Base-by-base conservation (phyloP, 2,113 vertebrate species). In the Fulmarus glacialis region DNA sequence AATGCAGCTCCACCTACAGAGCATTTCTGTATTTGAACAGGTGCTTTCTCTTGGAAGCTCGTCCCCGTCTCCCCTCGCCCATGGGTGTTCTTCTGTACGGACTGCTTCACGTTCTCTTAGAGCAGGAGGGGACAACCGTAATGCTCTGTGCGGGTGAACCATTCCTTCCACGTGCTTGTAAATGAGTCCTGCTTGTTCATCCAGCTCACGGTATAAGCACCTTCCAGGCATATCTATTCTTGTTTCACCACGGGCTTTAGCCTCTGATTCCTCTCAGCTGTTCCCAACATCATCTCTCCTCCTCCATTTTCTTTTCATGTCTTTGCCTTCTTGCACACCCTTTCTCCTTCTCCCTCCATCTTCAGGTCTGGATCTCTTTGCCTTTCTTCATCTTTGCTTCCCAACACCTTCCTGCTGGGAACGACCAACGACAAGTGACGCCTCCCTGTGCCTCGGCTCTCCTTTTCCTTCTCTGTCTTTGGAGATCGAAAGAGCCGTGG, bases 21-120 rank as follows among this genome's bases (percentile, higher is more conserved):
- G 58, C 47, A 1, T 43, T 45, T 15, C 47, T 36, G 23, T 12
- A 4, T 36, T 7, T 22, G 38, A 19, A 20, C 7, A 7, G 24
- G 15, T 29, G 30, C 20, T 72, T 18, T 42, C 53, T n/a, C 26
- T 14, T 30, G 19, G 43, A 42, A 50, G 22, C 22, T 27, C 9
- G 26, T 43, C 85, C 45, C 53, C 2, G 1, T 20, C 24, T n/a
- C 24, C 59, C 47, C 48, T 64, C 11, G 3, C 21, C 32, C 32
- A 2, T 29, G 58, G 38, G 30, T 0, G 3, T 27, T 38, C 23
- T 20, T 36, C 47, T 27, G 15, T 17, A 9, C 1, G 5, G 59
- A 8, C 21, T 7, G 38, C 45, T 60, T 75, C 29, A 7, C 9
- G 1, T 19, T 45, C 53, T 45, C 42, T 4, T 26, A 15, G 13